Evolutionary conservation across 2,113 vertebrate genomes (phyloP).

Genomic region (Microtus ochrogaster): DNA sequence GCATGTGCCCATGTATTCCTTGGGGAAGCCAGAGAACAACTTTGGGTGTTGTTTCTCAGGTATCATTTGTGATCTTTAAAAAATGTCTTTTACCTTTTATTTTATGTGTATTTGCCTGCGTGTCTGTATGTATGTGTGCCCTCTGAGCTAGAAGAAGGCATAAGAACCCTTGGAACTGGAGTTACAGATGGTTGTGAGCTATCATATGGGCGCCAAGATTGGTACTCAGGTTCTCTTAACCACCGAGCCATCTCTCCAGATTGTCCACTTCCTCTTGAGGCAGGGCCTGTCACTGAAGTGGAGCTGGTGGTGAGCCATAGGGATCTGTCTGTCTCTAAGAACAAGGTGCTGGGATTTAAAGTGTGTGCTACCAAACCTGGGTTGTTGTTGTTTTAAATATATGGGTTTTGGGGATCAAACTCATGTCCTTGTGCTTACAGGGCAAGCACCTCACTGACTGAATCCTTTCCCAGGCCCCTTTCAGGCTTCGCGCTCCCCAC

Average conservation of each 20-base stretch:
- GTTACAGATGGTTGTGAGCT: neutral
- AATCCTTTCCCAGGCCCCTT: neutral
- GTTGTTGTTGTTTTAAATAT: neutral
- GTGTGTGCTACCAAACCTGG: neutral
- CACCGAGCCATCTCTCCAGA: neutral
- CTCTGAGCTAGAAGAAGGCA: neutral
- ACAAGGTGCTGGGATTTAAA: neutral
- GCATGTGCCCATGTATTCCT: neutral
- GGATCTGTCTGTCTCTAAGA: neutral
- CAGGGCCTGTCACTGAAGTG: neutral
- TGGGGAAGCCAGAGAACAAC: neutral
- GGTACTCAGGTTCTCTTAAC: neutral
- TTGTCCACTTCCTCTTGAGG: neutral
- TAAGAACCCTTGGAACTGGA: neutral
- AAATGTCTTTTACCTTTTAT: neutral
- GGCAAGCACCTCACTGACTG: neutral
- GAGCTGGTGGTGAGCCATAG: too few relatives aligned
- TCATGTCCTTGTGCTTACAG: neutral
- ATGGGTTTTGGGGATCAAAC: neutral
- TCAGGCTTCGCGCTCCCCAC: neutral
- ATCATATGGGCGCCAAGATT: neutral
- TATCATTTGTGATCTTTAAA: neutral
- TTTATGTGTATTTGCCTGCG: neutral
- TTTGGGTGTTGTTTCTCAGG: neutral
- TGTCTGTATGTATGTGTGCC: neutral